Evolutionary conservation across 2,113 vertebrate genomes (phyloP).

Genomic region (Pao palembangensis): DNA sequence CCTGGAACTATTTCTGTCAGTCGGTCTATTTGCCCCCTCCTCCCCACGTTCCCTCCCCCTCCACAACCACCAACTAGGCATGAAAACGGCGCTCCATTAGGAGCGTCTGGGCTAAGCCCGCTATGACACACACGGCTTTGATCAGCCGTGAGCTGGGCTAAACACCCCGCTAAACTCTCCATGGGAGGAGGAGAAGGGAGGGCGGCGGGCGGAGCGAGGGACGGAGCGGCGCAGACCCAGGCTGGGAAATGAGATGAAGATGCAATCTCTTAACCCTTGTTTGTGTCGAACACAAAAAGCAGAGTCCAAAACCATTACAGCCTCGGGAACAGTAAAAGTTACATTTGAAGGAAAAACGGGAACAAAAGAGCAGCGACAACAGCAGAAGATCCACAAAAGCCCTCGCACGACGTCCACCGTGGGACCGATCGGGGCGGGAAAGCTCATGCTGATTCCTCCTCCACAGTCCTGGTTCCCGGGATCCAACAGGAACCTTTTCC

Average conservation of each 20-base stretch:
- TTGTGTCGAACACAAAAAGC: background rate
- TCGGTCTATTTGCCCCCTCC: constrained; percentile 27
- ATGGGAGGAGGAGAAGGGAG: constrained; percentile 33
- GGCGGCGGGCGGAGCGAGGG: constrained; percentile 6
- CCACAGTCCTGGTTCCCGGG: no score
- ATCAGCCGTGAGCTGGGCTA: constrained; percentile 71
- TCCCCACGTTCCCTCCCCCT: constrained; percentile 45
- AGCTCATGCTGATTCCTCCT: no score
- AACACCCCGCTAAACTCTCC: constrained; percentile 66
- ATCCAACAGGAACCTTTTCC: no score
- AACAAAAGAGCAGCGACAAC: no score
- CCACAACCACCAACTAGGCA: constrained; percentile 69
- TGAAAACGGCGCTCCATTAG: constrained; percentile 71
- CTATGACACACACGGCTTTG: constrained; percentile 69
- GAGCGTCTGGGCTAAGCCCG: constrained; percentile 62
- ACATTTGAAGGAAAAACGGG: no score
- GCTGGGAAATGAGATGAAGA: background rate
- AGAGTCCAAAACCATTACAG: background rate
- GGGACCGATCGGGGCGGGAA: no score
- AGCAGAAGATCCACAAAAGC: no score
- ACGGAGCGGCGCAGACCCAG: constrained; percentile 19
- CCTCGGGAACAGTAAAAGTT: background rate
- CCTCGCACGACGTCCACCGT: no score
- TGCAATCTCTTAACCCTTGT: background rate
- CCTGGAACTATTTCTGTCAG: constrained; percentile 32